Evolutionary conservation across 2,888 invertebrate species (phyloP).

Genomic region (Neria commutata): DNA sequence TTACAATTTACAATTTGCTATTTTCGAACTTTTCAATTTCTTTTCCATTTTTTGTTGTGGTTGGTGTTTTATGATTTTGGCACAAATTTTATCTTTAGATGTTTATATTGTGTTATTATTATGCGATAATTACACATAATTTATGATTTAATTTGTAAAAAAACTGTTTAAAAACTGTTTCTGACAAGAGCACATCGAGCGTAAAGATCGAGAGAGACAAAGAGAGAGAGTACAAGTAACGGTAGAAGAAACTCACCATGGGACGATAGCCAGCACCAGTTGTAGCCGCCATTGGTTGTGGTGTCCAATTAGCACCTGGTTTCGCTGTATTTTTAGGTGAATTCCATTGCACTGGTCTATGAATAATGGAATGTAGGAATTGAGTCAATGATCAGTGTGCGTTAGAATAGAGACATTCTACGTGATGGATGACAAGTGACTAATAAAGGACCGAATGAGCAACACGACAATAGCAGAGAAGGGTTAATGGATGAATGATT

Average conservation of each 20-base stretch:
- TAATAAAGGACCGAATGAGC: too few species aligned
- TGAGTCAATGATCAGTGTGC: constrained; percentile 22
- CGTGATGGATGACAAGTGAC: neutral
- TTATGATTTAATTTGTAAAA: neutral
- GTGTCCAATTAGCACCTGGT: constrained; percentile 80
- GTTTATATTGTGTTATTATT: constrained; percentile 7
- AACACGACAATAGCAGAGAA: neutral
- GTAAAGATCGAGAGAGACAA: constrained; percentile 34
- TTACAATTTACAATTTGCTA: too few species aligned
- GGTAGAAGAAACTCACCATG: constrained; percentile 70
- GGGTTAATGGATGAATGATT: neutral
- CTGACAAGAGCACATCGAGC: too few species aligned
- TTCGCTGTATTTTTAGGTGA: constrained; percentile 87
- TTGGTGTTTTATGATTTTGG: constrained; percentile 22
- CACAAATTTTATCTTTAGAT: constrained; percentile 29
- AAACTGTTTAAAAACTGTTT: neutral
- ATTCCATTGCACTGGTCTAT: constrained; percentile 88
- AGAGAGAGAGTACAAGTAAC: constrained; percentile 30
- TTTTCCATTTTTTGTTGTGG: constrained; percentile 18
- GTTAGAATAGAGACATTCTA: neutral
- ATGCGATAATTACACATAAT: neutral
- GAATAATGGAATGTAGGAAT: constrained; percentile 47
- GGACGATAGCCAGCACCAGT: constrained; percentile 87
- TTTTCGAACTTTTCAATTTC: constrained; percentile 1
- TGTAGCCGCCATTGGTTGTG: constrained; percentile 88